Evolutionary conservation across 2,888 invertebrate genomes (phyloP).

Genomic region (Ganaspis brasiliensis): DNA sequence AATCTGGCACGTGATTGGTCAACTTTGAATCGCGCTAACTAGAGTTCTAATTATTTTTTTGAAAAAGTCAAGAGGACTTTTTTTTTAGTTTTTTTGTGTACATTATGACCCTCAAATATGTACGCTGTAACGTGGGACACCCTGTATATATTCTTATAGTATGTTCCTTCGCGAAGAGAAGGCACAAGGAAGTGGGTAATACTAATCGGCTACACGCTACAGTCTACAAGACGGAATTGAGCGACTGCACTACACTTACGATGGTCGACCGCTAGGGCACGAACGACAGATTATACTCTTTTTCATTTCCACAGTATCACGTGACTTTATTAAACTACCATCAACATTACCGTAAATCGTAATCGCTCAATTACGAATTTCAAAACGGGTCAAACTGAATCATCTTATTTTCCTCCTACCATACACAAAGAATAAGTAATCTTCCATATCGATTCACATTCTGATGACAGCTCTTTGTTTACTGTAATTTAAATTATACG

Average conservation of each 20-base stretch:
- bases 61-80: too few species aligned
- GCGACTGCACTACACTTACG: slow-evolving; percentile 43
- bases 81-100: too few species aligned
- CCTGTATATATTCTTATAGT: neutral
- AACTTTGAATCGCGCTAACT: too few species aligned
- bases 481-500: too few species aligned
- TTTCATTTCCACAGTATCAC: slow-evolving; percentile 33
- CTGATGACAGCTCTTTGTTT: too few species aligned
- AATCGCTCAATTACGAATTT: slow-evolving; percentile 40
- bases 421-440: too few species aligned
- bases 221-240: slow-evolving; percentile 56
- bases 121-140: too few species aligned
- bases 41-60: too few species aligned
- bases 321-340: slow-evolving; percentile 41
- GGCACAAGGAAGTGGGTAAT: slow-evolving; percentile 63
- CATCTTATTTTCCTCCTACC: neutral
- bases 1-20: too few species aligned
- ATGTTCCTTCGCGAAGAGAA: slow-evolving; percentile 45
- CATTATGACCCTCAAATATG: too few species aligned
- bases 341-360: slow-evolving; percentile 39
- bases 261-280: slow-evolving; percentile 36
- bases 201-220: slow-evolving; percentile 67
- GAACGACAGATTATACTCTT: slow-evolving; percentile 40
- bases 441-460: too few species aligned
- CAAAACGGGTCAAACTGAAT: slow-evolving; percentile 30